Evolutionary conservation across 2,888 invertebrate genomes (phyloP).

Genomic region (Cryptus viduatorius): DNA sequence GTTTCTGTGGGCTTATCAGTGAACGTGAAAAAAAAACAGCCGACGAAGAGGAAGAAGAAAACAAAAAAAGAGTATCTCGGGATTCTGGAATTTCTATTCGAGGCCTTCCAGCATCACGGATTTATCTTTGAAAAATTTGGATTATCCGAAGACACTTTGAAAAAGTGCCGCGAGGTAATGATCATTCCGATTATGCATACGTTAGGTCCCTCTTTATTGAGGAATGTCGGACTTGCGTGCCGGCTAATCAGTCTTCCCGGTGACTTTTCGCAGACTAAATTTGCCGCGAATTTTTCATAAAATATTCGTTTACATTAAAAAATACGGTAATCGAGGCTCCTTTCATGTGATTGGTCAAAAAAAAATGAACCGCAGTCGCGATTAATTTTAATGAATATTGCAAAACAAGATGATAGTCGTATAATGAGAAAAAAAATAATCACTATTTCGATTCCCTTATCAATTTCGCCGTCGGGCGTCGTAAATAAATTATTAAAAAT

Average conservation of each 20-base stretch:
- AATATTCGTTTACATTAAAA: not conserved
- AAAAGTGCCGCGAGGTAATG: slow-evolving; percentile 36
- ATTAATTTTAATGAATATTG: not conserved
- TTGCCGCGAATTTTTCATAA: not conserved
- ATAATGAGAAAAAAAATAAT: not conserved
- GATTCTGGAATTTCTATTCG: slow-evolving; percentile 9
- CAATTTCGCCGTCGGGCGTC: no score
- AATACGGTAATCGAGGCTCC: not conserved
- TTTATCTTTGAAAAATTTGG: slow-evolving; percentile 14
- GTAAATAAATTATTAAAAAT: not conserved
- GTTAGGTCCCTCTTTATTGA: not conserved
- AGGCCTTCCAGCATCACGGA: not conserved
- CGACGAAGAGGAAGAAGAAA: not conserved
- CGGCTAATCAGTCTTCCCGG: slow-evolving; percentile 20
- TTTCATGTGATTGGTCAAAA: not conserved
- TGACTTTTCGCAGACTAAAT: slow-evolving; percentile 25
- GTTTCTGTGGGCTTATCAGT: slow-evolving; percentile 21
- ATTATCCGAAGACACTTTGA: not conserved
- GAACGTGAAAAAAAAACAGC: slow-evolving; percentile 1
- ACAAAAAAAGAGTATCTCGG: not conserved
- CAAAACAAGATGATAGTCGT: not conserved
- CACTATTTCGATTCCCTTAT: not conserved
- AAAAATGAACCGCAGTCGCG: not conserved
- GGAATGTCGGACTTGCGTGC: slow-evolving; percentile 36
- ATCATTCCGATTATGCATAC: not conserved